Base-by-base conservation (phyloP, 2,797 vertebrate genomes). In the Poecile montanus region DNA sequence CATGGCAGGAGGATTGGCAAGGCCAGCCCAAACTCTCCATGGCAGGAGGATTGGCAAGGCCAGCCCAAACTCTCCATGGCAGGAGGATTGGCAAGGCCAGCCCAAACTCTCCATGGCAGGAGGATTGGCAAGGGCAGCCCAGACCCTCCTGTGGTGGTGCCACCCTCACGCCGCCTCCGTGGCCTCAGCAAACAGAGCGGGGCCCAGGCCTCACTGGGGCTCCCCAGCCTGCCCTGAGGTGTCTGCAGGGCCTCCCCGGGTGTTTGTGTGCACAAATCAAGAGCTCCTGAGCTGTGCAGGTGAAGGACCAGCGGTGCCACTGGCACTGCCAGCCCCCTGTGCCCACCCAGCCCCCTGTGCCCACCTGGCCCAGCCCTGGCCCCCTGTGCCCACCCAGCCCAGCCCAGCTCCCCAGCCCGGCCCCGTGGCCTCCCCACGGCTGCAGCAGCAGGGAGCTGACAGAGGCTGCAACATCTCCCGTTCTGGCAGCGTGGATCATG, bases 301-400 rank as follows among this genome's bases (percentile, higher is more conserved):
- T 2, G n/a, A 15, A 3, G 50, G 75, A 16, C 15, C 14, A 9
- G 10, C 2, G 2, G 57, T 5, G 36, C 4, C 42, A 4, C 45
- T 6, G 20, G 65, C 50, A 5, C 71, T 29, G 66, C 57, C 1
- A 2, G 26, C 27, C 32, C 20, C 36, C 36, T 36, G 36, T 36
- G 36, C 36, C 36, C 36, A 36, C 36, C 9, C 36, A 36, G 36
- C 36, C 36, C 36, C 23, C 18, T 13, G 3, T 7, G 3, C 9
- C 2, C 2, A 0, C 34, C 13, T n/a, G 22, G 48, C 32, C 17
- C 16, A 30, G 13, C 20, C n/a, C n/a, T n/a, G n/a, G 36, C 36
- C 36, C n/a, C 23, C 18, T 13, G 3, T 7, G 3, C 9, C 2
- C 2, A 0, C 34, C 13, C 38, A 26, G 48, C 32, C 17, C 16